Conservation (phyloP, 2,888 invertebrate genomes). For the Leucophenga maculata region DNA sequence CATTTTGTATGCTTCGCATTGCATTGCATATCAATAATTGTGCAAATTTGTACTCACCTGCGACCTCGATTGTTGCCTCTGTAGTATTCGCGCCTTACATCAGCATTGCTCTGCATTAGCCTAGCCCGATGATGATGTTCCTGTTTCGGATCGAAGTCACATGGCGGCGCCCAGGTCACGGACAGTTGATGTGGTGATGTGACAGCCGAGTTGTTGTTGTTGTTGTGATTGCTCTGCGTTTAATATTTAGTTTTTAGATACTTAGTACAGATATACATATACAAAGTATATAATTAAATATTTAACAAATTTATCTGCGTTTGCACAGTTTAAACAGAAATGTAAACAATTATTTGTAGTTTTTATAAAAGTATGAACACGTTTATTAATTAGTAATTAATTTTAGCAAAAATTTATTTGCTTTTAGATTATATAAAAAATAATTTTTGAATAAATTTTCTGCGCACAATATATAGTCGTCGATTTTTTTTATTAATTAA, state of each 20-base stretch:
- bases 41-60: slow-evolving; percentile 47
- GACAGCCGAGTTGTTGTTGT: slow-evolving; percentile 60
- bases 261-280: background rate
- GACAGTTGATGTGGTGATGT: slow-evolving; percentile 71
- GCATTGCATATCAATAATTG: too few relatives aligned
- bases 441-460: slow-evolving; percentile 9
- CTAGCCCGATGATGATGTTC: slow-evolving; percentile 56
- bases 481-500: background rate
- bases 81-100: slow-evolving; percentile 52
- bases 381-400: slow-evolving; percentile 7
- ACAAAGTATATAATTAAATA: too few relatives aligned
- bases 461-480: background rate
- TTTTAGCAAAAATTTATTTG: slow-evolving; percentile 19
- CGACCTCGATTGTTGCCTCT: slow-evolving; percentile 48
- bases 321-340: too few relatives aligned
- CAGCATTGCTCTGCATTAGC: slow-evolving; percentile 65
- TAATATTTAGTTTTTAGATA: slow-evolving; percentile 18
- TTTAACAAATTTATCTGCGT: background rate
- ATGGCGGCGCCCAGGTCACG: slow-evolving; percentile 71
- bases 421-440: slow-evolving; percentile 16
- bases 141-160: slow-evolving; percentile 52
- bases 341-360: too few relatives aligned
- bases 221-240: slow-evolving; percentile 49
- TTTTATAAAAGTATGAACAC: background rate
- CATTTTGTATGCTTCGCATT: too few relatives aligned